Percentiles rank a stretch among this genome's conserved stretches.
phyloP scores from a whole-genome alignment of 2,797 vertebrate species.

The Sebastes cheni region DNA sequence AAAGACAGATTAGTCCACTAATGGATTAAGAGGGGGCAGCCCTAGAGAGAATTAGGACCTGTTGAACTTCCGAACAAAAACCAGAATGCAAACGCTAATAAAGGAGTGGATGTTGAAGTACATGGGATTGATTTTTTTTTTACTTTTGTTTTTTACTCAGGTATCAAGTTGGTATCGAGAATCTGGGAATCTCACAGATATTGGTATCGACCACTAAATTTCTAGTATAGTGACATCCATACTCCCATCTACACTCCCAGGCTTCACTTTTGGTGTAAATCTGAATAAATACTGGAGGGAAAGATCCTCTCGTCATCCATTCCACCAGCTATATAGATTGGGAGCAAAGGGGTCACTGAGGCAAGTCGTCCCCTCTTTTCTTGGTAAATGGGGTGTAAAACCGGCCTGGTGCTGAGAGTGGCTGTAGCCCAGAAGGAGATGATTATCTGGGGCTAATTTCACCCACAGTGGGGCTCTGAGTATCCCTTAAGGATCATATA shows the following conservation, averaged over 20 bases:
- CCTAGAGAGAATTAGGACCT: no score
- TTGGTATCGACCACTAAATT: no score
- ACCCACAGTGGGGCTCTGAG: conserved; percentile 40
- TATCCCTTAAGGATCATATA: conserved; percentile 55
- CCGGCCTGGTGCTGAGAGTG: conserved; percentile 45
- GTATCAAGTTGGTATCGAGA: not conserved
- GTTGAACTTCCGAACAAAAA: not conserved
- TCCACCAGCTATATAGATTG: conserved; percentile 17
- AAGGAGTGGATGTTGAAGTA: not conserved
- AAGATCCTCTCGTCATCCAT: not conserved
- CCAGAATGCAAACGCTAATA: not conserved
- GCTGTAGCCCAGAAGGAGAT: conserved; percentile 61
- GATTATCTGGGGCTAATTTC: conserved; percentile 73
- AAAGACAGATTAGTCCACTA: no score
- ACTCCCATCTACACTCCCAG: not conserved
- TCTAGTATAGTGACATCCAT: no score
- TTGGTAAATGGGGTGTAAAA: conserved; percentile 67
- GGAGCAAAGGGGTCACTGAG: conserved; percentile 43
- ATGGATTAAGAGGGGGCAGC: no score
- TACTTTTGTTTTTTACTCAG: not conserved
- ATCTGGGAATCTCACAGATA: no score
- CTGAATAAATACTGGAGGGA: conserved; percentile 8
- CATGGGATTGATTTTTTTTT: not conserved
- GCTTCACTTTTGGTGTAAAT: conserved; percentile 34
- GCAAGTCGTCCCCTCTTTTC: conserved; percentile 48